phyloP scores from a whole-genome alignment of 2,113 vertebrate genomes.

The Tyto alba region DNA sequence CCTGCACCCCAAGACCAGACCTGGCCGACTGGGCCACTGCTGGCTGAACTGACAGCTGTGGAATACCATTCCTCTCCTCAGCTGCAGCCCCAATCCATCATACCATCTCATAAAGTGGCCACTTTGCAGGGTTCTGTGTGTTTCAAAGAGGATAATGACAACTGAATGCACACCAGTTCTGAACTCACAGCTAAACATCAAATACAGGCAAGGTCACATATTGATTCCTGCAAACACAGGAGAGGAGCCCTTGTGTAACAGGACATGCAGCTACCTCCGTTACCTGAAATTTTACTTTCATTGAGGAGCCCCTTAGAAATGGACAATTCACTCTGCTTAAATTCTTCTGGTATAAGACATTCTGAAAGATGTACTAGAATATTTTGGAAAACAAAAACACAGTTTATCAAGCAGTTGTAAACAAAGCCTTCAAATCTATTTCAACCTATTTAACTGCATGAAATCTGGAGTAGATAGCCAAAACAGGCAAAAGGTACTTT shows the following conservation, averaged over 20 bases:
- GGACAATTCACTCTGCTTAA: neutral
- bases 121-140: neutral
- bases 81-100: neutral
- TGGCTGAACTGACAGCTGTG: fast-evolving
- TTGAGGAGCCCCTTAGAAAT: neutral
- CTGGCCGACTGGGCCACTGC: fast-evolving
- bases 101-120: fast-evolving
- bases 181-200: neutral
- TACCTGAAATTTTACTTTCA: neutral
- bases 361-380: neutral
- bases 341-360: neutral
- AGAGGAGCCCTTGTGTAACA: neutral
- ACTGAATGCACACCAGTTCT: neutral
- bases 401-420: neutral
- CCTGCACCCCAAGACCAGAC: neutral
- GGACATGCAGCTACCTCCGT: neutral
- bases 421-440: neutral
- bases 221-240: neutral
- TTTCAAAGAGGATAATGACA: neutral
- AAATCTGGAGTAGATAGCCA: neutral
- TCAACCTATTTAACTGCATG: neutral
- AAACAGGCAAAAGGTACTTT: neutral
- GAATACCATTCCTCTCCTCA: neutral
- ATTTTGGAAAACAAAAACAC: neutral
- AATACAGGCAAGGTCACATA: neutral